Base-by-base conservation (phyloP, 2,797 vertebrate species). In the Paramormyrops hopkinsi region DNA sequence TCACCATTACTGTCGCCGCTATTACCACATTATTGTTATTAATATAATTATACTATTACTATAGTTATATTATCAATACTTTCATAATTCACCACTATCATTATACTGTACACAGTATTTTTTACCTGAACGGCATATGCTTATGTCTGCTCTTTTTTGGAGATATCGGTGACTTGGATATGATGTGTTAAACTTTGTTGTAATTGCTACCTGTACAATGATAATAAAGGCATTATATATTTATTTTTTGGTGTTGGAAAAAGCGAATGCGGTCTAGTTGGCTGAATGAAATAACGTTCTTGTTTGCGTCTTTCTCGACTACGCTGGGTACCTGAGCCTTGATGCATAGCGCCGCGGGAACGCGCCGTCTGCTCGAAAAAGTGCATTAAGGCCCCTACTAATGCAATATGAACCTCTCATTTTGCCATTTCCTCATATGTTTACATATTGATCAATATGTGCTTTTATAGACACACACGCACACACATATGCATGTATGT, bases 281-380 rank as follows among this genome's bases (percentile, higher is more conserved):
- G 85, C 85, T 76, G 22, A 89, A 89, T 51, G 56, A 51, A 19
- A 69, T 33, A 33, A 84, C 37, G 44, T 86, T 59, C 17, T 41
- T 69, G 25, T 85, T 48, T 51, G 54, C 79, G 25, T 25, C 3
- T 86, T 89, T 86, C 44, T 73, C 19, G 22, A 51, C 85, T 50
- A 22, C 17, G 4, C 25, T 41, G 44, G 41, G 79, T 41, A 56
- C 44, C 54, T 69, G 82, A n/a, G 41, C 33, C 46, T n/a, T 48
- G 82, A 85, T 51, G 56, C 56, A 69, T 14, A 65, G 82, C 84
- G 62, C 82, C 88, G 48, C 56, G 88, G 88, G 29, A 89, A 51
- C 46, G 17, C 79, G 37, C 69, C 37, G 51, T 82, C 56, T 22
- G 37, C 53, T 48, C 19, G 41, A 56, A 46, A 46, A 50, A 44